Evolutionary conservation across 92 coral and sea anemone genomes (phyloP), one percentile per base, ranked within the genome.

Genomic region (Palythoa grandiflora): DNA sequence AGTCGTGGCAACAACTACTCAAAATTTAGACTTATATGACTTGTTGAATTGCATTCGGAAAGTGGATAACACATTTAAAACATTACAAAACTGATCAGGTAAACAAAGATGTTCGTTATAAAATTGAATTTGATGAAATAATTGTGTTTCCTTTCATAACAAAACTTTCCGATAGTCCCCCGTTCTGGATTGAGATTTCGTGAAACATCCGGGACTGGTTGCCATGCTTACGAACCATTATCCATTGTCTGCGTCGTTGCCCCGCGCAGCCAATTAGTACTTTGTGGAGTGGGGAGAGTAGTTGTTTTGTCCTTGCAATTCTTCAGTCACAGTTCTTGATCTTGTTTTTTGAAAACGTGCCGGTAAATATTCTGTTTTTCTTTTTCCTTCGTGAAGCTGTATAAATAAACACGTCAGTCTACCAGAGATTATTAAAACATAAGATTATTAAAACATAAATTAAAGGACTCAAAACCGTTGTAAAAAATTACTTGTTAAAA

Each of bases 191-290:
- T 40, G 2, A 61, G 61, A 79, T 66, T 37, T 63, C 17, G 50
- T 21, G 55, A 48, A 65, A 81, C 95, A 94, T 94, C 95, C 98
- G 96, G 98, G 98, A 87, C 87, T 50, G 71, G 98, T 95, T 95
- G 93, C 96, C 93, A 95, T 95, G 98, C 85, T 94, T 87, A 90
- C 91, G 60, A 81, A 40, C 75, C 44, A 81, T 81, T 81, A 44
- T 47, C 97, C 92, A 92, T 94, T 94, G 97, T 94, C 95, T 75
- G 74, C 84, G 91, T 83, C 84, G 94, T 94, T 94, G 95, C 95
- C 89, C 89, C 53, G 96, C 76, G 78, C 83, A 66, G 79, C 73
- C 83, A 79, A 44, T 66, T 66, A 47, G 14, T 36, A 65, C 86
- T 63, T 81, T 19, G 76, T 38, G 86, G 86, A 48, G 75, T 65